A percentile compares a stretch with the other conserved stretches of the same genome.
phyloP scores from a whole-genome alignment of 2,888 invertebrate genomes.

The Desoria tigrina region DNA sequence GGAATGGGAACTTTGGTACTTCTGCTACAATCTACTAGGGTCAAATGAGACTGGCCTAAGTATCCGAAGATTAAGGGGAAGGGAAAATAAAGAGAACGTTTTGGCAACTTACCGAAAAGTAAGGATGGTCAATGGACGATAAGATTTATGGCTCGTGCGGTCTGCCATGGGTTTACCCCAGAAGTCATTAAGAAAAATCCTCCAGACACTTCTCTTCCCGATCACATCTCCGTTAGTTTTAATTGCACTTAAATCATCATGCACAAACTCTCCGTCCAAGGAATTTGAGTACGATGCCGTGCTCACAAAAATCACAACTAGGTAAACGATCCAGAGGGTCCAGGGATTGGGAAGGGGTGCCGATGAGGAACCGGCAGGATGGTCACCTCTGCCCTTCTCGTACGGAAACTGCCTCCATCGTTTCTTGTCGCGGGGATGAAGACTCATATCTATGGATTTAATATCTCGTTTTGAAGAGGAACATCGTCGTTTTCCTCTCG shows the following conservation, averaged over 20 bases:
- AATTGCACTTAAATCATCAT: conserved; percentile 84
- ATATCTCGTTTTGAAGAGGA: conserved; percentile 42
- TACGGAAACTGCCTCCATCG: conserved; percentile 32
- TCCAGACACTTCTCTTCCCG: conserved; percentile 65
- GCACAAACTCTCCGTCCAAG: conserved; percentile 78
- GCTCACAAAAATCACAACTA: conserved; percentile 68
- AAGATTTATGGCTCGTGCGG: conserved; percentile 79
- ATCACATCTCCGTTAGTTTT: conserved; percentile 78
- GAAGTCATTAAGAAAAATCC: conserved; percentile 76
- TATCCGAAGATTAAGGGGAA: too few relatives aligned
- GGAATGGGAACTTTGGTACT: too few relatives aligned
- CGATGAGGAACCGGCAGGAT: conserved; percentile 23
- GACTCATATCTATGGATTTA: conserved; percentile 29
- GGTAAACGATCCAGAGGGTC: conserved; percentile 59
- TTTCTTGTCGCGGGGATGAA: conserved; percentile 42
- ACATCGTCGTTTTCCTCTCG: conserved; percentile 45
- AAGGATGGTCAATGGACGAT: conserved; percentile 78
- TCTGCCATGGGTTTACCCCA: conserved; percentile 90
- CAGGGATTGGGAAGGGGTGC: conserved; percentile 14
- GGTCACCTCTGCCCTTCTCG: conserved; percentile 30
- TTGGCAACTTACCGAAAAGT: conserved; percentile 73
- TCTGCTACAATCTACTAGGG: too few relatives aligned
- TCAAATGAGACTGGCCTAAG: too few relatives aligned
- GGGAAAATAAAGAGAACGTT: conserved; percentile 21
- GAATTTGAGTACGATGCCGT: conserved; percentile 72